phyloP scores from a whole-genome alignment of 2,113 vertebrate genomes.

The Macaca fascicularis region T2T-MFA8v1.1 NC_088378.1:28086501-28087000 shows the following conservation, averaged over 20 bases:
- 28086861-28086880: neutral
- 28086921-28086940: neutral
- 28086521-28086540: neutral
- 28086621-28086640: neutral
- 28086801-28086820: neutral
- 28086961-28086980: rapidly evolving
- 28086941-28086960: neutral
- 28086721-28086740: neutral
- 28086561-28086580: neutral
- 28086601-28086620: neutral
- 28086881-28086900: neutral
- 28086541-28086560: neutral
- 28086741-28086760: neutral
- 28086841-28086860: neutral
- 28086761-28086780: neutral
- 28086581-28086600: neutral
- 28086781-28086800: neutral
- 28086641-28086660: neutral
- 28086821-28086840: neutral
- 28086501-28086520: neutral
- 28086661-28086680: neutral
- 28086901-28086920: neutral
- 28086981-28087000: neutral
- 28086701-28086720: neutral
- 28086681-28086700: neutral